These are phyloP conservation scores for Serilophus lunatus DNA, from an alignment of 2,113 vertebrate genomes.

Conservation along the genomic window DNA sequence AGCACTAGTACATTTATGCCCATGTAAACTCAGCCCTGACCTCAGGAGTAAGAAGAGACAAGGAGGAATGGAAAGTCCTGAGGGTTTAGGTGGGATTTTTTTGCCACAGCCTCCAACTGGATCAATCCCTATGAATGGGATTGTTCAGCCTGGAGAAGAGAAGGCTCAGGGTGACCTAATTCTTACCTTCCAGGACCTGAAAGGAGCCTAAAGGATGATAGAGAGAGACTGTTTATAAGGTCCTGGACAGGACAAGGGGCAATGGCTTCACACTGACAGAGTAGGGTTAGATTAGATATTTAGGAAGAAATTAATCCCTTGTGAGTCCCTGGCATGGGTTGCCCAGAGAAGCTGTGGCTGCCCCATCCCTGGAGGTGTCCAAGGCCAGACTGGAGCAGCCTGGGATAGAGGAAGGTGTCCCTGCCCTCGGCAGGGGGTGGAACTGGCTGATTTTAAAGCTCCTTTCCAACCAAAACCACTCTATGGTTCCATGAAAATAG, in stretches of 20 bases:
- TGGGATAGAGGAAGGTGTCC: background rate
- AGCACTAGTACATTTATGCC: background rate
- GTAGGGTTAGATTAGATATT: background rate
- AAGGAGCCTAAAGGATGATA: background rate
- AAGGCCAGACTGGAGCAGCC: background rate
- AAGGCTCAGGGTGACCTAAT: background rate
- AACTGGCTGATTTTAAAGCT: fast-evolving
- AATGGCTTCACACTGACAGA: background rate
- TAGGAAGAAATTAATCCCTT: background rate
- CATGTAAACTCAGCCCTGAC: background rate
- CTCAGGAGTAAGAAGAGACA: background rate
- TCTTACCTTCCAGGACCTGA: background rate
- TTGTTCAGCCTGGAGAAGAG: background rate
- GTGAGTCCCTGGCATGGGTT: background rate
- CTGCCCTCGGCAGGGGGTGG: background rate
- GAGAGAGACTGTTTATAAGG: background rate
- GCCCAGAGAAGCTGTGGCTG: background rate
- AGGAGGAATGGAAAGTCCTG: background rate
- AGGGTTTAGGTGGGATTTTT: background rate
- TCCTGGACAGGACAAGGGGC: background rate
- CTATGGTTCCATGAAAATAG: background rate
- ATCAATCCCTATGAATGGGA: background rate
- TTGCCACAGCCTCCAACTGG: background rate
- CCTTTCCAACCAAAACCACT: background rate
- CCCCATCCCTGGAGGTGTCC: background rate